phyloP scores from a whole-genome alignment of 2,797 vertebrate genomes.

The Distichodus sexfasciatus region DNA sequence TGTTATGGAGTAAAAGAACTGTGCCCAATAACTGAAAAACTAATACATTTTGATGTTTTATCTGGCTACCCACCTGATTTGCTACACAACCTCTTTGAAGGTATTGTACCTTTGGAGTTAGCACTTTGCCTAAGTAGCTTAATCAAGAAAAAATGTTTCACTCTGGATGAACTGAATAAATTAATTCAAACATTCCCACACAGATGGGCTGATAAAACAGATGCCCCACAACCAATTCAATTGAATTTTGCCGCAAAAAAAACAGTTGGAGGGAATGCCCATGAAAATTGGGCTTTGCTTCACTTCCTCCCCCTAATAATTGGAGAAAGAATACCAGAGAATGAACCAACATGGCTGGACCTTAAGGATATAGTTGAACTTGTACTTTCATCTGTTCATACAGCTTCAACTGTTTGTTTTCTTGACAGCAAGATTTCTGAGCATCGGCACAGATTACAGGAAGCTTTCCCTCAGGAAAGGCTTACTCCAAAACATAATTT shows the following conservation, averaged over 20 bases:
- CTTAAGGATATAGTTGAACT: not conserved
- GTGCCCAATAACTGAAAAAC: not conserved
- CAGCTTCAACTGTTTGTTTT: too few species aligned
- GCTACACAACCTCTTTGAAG: conserved; percentile 12
- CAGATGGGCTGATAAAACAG: conserved; percentile 20
- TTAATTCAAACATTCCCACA: conserved; percentile 13
- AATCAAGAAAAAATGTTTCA: conserved; percentile 19
- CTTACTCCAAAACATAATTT: conserved; percentile 23
- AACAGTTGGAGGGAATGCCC: not conserved
- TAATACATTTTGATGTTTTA: not conserved
- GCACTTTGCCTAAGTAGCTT: not conserved
- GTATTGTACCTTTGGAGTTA: conserved; percentile 7
- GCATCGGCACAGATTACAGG: not conserved
- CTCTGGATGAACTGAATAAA: conserved; percentile 16
- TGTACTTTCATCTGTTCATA: not conserved
- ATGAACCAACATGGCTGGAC: not conserved
- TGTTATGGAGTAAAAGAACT: not conserved
- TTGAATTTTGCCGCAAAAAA: conserved; percentile 6
- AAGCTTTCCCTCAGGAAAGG: not conserved
- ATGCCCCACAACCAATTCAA: conserved; percentile 14
- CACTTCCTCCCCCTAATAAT: conserved; percentile 2
- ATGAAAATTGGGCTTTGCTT: conserved; percentile 1
- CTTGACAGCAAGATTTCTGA: not conserved
- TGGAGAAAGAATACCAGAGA: not conserved
- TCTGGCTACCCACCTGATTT: not conserved